A percentile compares a stretch with the other conserved stretches of the same genome.
These are phyloP conservation scores for Ginglymostoma cirratum DNA, from an alignment of 2,113 vertebrate species.

Conservation along the genomic window DNA sequence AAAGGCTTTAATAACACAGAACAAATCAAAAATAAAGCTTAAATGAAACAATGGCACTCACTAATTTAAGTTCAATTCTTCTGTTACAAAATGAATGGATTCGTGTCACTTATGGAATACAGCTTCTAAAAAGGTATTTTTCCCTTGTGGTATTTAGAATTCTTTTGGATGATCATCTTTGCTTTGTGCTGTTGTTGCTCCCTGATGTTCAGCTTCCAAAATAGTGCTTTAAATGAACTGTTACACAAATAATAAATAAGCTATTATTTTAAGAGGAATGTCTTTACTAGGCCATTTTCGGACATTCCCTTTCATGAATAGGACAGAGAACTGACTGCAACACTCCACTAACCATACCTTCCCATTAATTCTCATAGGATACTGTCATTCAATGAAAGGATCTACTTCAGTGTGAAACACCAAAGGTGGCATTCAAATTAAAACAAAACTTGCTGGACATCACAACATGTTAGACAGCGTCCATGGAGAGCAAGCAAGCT, in stretches of 20 bases:
- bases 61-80: neutral
- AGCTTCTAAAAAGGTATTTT: neutral
- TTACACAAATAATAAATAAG: neutral
- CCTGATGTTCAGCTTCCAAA: neutral
- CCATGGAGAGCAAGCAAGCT: too few relatives aligned
- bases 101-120: neutral
- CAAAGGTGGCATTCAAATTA: neutral
- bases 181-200: neutral
- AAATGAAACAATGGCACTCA: neutral
- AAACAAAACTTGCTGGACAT: too few relatives aligned
- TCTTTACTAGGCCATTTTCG: neutral
- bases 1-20: neutral
- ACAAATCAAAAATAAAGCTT: neutral
- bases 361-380: neutral
- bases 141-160: neutral
- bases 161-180: neutral
- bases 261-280: neutral
- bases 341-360: neutral
- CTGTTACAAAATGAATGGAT: neutral
- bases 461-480: too few relatives aligned
- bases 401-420: neutral
- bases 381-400: neutral
- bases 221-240: neutral
- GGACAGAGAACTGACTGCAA: neutral
- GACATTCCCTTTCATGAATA: neutral